Percentiles rank a stretch among this genome's conserved stretches.
These are phyloP conservation scores for Otocyon megalotis DNA, from an alignment of 2,113 vertebrate genomes.

Conservation along the genomic window DNA sequence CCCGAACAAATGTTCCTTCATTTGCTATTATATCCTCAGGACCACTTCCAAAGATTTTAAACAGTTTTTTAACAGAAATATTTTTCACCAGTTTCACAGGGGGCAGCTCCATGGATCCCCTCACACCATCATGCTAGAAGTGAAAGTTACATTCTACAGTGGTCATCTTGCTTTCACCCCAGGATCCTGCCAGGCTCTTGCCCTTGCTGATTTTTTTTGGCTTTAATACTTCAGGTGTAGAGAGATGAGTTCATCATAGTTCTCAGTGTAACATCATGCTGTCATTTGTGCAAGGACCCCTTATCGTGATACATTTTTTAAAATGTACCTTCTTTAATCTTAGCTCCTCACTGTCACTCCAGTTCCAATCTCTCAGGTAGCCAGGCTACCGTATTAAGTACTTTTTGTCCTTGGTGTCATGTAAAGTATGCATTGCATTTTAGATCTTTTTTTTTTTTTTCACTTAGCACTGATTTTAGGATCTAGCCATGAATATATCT, in stretches of 20 bases:
- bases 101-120: neutral
- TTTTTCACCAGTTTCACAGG: neutral
- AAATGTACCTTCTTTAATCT: neutral
- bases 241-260: neutral
- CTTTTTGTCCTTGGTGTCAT: conserved; percentile 23
- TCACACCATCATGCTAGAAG: neutral
- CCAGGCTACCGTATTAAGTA: neutral
- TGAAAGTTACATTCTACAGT: neutral
- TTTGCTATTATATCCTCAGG: neutral
- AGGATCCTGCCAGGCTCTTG: neutral
- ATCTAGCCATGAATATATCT: neutral
- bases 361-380: neutral
- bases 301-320: neutral
- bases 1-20: conserved; percentile 31
- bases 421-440: neutral
- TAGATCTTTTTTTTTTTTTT: neutral
- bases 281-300: neutral
- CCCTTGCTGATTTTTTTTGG: neutral
- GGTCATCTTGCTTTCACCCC: neutral
- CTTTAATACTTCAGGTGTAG: neutral
- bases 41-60: neutral
- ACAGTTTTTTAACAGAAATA: neutral
- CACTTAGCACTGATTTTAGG: neutral
- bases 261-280: neutral
- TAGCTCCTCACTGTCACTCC: neutral